Percentiles rank a stretch among this genome's conserved stretches.
These are phyloP conservation scores for Peromyscus californicus DNA, from an alignment of 2,113 vertebrate genomes.

Conservation along the genomic window DNA sequence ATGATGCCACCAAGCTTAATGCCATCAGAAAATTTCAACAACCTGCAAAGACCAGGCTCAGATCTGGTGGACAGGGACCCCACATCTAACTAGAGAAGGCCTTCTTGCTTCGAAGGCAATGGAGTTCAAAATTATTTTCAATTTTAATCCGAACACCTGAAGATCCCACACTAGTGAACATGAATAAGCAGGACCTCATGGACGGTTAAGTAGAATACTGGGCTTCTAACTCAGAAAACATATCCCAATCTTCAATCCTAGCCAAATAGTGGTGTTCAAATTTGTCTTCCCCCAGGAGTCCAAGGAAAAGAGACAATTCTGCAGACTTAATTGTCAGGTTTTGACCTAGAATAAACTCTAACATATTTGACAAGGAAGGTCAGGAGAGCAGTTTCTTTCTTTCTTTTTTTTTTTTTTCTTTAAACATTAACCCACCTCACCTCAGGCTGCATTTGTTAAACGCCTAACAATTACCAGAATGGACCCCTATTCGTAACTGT, in stretches of 20 bases:
- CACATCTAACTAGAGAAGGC: background rate
- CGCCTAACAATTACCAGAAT: background rate
- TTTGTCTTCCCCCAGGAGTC: slow-evolving; percentile 31
- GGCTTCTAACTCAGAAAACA: slow-evolving; percentile 16
- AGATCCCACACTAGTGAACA: slow-evolving; percentile 30
- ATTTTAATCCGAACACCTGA: slow-evolving; percentile 19
- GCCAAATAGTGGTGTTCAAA: slow-evolving; percentile 40
- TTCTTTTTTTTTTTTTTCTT: slow-evolving; percentile 32
- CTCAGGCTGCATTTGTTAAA: slow-evolving; percentile 53
- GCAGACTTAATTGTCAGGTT: slow-evolving; percentile 46
- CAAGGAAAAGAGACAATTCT: slow-evolving; percentile 67
- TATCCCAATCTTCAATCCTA: slow-evolving; percentile 7
- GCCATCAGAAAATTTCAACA: slow-evolving; percentile 4
- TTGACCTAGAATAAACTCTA: slow-evolving; percentile 58
- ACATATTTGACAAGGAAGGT: background rate
- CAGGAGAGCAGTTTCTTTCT: background rate
- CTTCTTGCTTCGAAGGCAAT: slow-evolving; percentile 17
- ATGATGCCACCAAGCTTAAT: background rate
- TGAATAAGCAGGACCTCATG: slow-evolving; percentile 19
- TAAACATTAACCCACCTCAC: slow-evolving; percentile 62
- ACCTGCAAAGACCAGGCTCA: background rate
- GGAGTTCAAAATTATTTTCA: slow-evolving; percentile 37
- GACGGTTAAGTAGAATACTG: background rate
- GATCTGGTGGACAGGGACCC: background rate
- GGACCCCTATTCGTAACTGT: background rate